Percentiles rank a stretch among this genome's conserved stretches.
phyloP scores from a whole-genome alignment of 2,797 vertebrate genomes.

The Mormyrus hasselquistii region DNA sequence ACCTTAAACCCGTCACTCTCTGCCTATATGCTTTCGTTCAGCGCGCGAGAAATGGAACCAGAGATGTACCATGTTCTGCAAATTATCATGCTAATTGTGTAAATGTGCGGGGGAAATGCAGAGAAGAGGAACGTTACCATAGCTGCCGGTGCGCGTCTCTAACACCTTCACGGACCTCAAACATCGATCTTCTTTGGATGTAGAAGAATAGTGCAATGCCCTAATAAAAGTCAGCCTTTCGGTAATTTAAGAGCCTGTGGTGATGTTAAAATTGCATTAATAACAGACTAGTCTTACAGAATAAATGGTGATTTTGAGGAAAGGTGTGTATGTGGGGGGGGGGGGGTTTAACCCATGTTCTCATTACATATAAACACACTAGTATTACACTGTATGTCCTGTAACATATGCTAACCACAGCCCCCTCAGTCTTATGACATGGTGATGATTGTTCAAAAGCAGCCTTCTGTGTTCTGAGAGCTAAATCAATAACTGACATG shows the following conservation, averaged over 20 bases:
- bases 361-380: background rate
- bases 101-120: background rate
- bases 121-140: background rate
- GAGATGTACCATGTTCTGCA: conserved; percentile 4
- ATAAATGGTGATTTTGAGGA: background rate
- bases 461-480: background rate
- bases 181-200: background rate
- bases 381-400: background rate
- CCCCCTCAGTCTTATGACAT: background rate
- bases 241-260: background rate
- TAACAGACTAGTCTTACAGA: background rate
- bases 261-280: background rate
- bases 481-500: background rate
- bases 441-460: background rate
- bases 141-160: background rate
- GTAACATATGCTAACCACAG: background rate
- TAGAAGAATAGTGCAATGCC: background rate
- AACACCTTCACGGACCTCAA: background rate
- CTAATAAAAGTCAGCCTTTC: background rate
- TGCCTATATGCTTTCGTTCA: conserved; percentile 9
- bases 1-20: conserved; percentile 24
- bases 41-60: background rate
- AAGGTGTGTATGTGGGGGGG: background rate
- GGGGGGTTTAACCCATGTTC: background rate
- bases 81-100: background rate